Evolutionary conservation across 92 coral and sea anemone species (phyloP).

Genomic region (Epizoanthus illoricatus): DNA sequence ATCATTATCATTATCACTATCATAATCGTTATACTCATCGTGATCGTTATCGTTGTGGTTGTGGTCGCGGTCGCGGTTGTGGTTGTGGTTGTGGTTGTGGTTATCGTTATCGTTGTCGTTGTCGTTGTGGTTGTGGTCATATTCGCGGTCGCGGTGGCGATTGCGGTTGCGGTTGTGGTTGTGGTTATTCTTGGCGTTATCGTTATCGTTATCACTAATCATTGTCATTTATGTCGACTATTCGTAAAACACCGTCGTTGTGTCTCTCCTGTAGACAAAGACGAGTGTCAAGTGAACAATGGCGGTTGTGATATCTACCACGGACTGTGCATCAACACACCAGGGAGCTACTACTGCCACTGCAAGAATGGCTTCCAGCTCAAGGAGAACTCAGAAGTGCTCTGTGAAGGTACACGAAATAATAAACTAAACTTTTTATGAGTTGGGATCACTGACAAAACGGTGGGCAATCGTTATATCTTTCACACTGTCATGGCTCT

Average conservation of each 20-base stretch:
- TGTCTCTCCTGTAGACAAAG: slow-evolving; percentile 48
- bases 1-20: too few relatives aligned
- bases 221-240: too few relatives aligned
- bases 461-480: too few relatives aligned
- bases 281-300: slow-evolving; percentile 71
- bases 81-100: too few relatives aligned
- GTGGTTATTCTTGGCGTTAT: too few relatives aligned
- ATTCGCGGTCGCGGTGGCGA: background rate
- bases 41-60: too few relatives aligned
- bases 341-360: slow-evolving; percentile 74
- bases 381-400: slow-evolving; percentile 69
- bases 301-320: slow-evolving; percentile 80
- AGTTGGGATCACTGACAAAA: too few relatives aligned
- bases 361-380: slow-evolving; percentile 64
- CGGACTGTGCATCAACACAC: slow-evolving; percentile 72
- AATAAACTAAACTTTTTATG: too few relatives aligned
- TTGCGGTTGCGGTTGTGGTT: background rate
- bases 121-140: background rate
- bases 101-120: background rate
- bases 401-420: slow-evolving; percentile 77
- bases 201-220: background rate
- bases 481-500: too few relatives aligned
- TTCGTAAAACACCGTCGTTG: background rate
- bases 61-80: too few relatives aligned
- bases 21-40: too few relatives aligned